These are phyloP conservation scores for Sepioteuthis lessoniana DNA, from an alignment of 2,888 invertebrate genomes.

Conservation along the genomic window DNA sequence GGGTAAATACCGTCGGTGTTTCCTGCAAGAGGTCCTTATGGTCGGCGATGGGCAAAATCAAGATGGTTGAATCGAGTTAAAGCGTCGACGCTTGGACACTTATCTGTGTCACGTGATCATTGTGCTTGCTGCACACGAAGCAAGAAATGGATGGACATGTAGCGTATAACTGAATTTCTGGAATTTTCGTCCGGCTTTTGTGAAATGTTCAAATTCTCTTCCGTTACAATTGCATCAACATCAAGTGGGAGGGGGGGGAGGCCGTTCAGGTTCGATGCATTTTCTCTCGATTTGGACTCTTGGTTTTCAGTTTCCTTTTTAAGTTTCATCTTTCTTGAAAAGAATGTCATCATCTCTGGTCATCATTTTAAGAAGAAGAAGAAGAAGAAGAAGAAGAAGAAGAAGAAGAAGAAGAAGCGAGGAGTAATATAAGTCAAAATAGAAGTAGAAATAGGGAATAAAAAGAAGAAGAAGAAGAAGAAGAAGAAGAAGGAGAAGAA, in stretches of 20 bases:
- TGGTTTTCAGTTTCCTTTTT: too few relatives aligned
- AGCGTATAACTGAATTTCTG: not conserved
- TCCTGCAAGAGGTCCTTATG: not conserved
- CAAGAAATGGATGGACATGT: not conserved
- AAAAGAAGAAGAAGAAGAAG: too few relatives aligned
- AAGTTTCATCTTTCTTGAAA: too few relatives aligned
- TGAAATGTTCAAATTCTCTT: not conserved
- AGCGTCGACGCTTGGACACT: not conserved
- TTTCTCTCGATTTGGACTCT: not conserved
- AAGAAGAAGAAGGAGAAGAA: too few relatives aligned
- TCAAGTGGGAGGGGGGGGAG: not conserved
- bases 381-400: too few relatives aligned
- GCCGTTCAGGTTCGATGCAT: not conserved
- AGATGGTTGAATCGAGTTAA: slow-evolving; percentile 1
- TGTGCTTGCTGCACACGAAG: slow-evolving; percentile 23
- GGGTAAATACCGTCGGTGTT: not conserved
- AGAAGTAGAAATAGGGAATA: too few relatives aligned
- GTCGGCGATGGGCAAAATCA: not conserved
- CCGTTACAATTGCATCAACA: not conserved
- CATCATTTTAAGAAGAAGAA: too few relatives aligned
- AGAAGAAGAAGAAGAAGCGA: too few relatives aligned
- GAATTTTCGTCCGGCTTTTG: not conserved
- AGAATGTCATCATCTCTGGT: too few relatives aligned
- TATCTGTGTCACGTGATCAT: slow-evolving; percentile 33
- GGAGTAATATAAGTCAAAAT: too few relatives aligned